Evolutionary conservation across 1,140 invertebrate species (phyloP), one percentile per base, ranked within the genome.

Genomic region (Papilio xuthus): DNA sequence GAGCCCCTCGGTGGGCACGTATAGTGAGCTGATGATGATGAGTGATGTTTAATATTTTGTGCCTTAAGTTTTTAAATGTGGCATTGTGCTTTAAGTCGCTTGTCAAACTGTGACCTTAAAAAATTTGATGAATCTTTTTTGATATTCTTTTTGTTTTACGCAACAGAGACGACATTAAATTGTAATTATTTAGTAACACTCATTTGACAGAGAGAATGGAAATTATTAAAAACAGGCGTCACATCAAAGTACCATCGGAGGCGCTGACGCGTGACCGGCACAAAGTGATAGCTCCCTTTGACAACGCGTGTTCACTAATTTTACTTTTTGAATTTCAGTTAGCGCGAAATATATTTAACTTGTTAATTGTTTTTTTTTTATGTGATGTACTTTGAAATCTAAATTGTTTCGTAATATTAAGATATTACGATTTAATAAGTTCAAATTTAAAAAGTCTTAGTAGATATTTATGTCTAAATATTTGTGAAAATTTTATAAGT

Each of bases 211-310:
- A 87, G 83, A 88, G 82, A 84, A 85, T 83, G 80, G 80, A 79
- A 86, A 84, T 87, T 87, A 89, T 88, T 88, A 88, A 87, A 86
- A 85, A 87, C 83, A 82, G 82, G 74, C 80, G 73, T 80, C 78
- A 81, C 81, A 83, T 82, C 83, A 85, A 85, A 86, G 82, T 83
- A 73, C 81, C 82, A 81, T 72, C 73, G 71, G 56, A 78, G 41
- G 88, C 88, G 81, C 81, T 80, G 86, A 83, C 83, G 83, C 84
- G 88, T 89, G 85, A 88, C 83, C 84, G 63, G 78, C 77, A 86
- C 88, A 89, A 89, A 89, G 88, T 47, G 84, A 88, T 79, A 32
- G 71, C 82, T 83, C 83, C 81, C 84, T 89, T 88, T 88, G 83
- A 87, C 84, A 83, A 67, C 73, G 63, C 50, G 50, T 8, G 23